phyloP scores from a whole-genome alignment of 2,797 vertebrate genomes.

The Allobates femoralis region DNA sequence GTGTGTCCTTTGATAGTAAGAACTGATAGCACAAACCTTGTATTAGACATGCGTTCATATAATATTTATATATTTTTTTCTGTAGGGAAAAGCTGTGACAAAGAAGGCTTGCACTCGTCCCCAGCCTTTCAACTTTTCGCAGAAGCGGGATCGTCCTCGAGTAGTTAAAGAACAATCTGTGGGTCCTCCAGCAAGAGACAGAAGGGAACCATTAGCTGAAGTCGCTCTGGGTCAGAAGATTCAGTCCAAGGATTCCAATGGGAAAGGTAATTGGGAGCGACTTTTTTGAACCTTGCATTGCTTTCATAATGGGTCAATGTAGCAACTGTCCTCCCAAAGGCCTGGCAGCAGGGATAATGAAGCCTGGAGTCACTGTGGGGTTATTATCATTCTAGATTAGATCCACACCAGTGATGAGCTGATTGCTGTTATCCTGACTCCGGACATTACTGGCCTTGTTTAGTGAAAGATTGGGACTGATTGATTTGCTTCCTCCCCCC shows the following conservation, averaged over 20 bases:
- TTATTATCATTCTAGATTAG: too few relatives aligned
- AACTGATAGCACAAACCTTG: too few relatives aligned
- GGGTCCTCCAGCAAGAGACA: not conserved
- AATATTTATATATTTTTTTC: not conserved
- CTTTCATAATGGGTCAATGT: not conserved
- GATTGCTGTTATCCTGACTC: too few relatives aligned
- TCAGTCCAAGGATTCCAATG: not conserved
- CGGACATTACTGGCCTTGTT: not conserved
- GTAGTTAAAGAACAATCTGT: not conserved
- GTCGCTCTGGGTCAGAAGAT: slow-evolving; percentile 31
- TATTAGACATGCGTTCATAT: too few relatives aligned
- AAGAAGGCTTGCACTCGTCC: slow-evolving; percentile 56
- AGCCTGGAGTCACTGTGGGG: too few relatives aligned
- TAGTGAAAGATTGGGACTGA: not conserved
- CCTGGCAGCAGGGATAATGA: too few relatives aligned
- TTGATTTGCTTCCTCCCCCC: too few relatives aligned
- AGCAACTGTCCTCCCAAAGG: too few relatives aligned
- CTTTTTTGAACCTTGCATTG: not conserved
- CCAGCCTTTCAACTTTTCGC: slow-evolving; percentile 54
- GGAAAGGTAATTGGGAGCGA: slow-evolving; percentile 6
- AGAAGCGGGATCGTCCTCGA: slow-evolving; percentile 25
- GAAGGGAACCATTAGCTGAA: slow-evolving; percentile 39
- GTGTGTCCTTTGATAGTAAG: too few relatives aligned
- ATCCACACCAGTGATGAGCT: too few relatives aligned
- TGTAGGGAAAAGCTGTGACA: slow-evolving; percentile 55